Evolutionary conservation across 2,888 invertebrate genomes (phyloP), one percentile per base, ranked within the genome.

Genomic region (Hybos culiciformis): DNA sequence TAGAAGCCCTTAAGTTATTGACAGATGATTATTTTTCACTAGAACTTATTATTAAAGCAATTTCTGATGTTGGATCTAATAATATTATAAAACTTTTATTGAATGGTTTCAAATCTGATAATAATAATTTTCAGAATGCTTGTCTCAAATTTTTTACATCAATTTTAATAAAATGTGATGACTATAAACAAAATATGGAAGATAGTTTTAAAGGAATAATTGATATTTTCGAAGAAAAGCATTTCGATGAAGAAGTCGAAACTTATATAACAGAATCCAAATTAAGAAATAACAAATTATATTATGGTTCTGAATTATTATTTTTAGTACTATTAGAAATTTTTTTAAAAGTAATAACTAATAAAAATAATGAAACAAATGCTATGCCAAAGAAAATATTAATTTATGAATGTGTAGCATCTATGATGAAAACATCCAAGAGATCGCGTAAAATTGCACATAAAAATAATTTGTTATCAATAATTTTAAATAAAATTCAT

Each of bases 391-490:
- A 9, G 12, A 34, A 34, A 18, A 36, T 21, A 7, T 20, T 36
- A 18, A 21, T 62, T 3, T 56, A 54, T 21, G 61, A 61, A 41
- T 54, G 58, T 0, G 44, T 66, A 2, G 57, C 58, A 0, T 50
- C 56, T 20, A 48, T 66, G 7, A 47, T 66, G 0, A 61, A 62
- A 42, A 52, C 54, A 7, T 62, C 61, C 1, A 24, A 48, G 0
- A 45, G 41, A 14, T 56, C 58, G 3, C 53, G 56, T 8, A 17
- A 44, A 3, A 48, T 55, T 0, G 61, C 66, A 0, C 42, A 45
- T 2, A 45, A 55, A 6, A 41, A 51, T 1, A 48, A 54, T 11
- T 50, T 66, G 12, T 23, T 63, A 5, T 51, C 56, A 2, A 50
- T 53, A 6, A 43, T 64, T 3, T 9, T 60, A 5, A 14, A 45